Evolutionary conservation across 2,888 invertebrate species (phyloP).

Genomic region (Drosophila prolongata): DNA sequence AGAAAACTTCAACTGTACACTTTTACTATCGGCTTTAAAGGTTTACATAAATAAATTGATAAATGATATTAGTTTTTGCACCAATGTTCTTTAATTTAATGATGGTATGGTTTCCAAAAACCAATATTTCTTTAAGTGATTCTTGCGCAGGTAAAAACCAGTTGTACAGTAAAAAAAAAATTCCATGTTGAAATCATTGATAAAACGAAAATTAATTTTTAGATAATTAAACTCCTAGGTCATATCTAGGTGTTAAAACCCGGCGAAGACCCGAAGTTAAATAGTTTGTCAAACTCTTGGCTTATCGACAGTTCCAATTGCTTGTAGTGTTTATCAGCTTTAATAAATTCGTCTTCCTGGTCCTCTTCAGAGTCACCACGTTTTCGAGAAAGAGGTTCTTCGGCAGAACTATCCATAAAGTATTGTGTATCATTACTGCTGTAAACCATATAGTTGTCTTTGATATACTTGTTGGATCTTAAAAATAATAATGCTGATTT

Average conservation of each 20-base stretch:
- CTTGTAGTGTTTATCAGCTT: conserved; percentile 81
- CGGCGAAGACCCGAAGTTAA: conserved; percentile 58
- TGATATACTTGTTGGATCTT: conserved; percentile 67
- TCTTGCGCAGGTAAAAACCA: too few species aligned
- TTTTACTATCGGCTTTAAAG: too few species aligned
- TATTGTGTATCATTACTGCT: conserved; percentile 71
- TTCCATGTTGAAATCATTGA: too few species aligned
- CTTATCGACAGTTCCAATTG: conserved; percentile 70
- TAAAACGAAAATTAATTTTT: too few species aligned
- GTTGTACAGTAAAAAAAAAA: too few species aligned
- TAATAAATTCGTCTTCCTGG: conserved; percentile 83
- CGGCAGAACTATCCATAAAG: conserved; percentile 15
- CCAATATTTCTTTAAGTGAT: too few species aligned
- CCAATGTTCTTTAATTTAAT: too few species aligned
- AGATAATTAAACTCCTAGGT: too few species aligned
- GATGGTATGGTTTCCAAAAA: too few species aligned
- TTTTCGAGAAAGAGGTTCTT: conserved; percentile 6
- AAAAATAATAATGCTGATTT: neutral
- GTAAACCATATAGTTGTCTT: conserved; percentile 52
- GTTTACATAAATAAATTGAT: too few species aligned
- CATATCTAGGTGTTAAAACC: conserved; percentile 64
- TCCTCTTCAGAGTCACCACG: conserved; percentile 3
- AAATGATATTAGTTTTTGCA: too few species aligned
- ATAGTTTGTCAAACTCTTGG: conserved; percentile 78
- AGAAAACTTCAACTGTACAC: too few species aligned